These are phyloP conservation scores for Drosophila leonis DNA, from an alignment of 2,888 invertebrate species.

Conservation along the genomic window DNA sequence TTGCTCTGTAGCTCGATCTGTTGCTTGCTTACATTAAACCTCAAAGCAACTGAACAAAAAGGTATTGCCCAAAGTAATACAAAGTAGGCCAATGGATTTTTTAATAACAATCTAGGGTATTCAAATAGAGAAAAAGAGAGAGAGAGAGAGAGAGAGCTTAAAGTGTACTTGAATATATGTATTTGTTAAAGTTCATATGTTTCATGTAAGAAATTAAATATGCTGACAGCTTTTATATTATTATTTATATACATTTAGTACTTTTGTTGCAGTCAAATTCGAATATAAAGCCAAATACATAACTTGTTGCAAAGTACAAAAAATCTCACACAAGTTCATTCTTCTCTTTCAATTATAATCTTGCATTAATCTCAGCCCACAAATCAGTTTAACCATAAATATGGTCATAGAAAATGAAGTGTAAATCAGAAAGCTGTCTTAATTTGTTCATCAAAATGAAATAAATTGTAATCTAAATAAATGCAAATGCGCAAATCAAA, in stretches of 20 bases:
- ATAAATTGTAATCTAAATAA: conserved; percentile 35
- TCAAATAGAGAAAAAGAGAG: no score
- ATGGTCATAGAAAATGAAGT: conserved; percentile 5
- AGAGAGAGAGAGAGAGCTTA: not conserved
- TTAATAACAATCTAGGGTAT: not conserved
- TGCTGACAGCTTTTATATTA: no score
- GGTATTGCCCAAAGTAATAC: conserved; percentile 6
- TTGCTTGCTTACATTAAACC: conserved; percentile 54
- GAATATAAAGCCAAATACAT: no score
- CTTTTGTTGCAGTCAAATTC: no score
- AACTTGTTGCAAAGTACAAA: no score
- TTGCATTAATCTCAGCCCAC: not conserved
- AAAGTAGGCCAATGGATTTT: not conserved
- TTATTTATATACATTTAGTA: no score
- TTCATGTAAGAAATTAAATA: no score
- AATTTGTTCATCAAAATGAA: conserved; percentile 37
- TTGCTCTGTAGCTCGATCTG: conserved; percentile 63
- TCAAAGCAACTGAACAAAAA: conserved; percentile 22
- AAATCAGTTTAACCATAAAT: not conserved
- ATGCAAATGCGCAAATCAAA: conserved; percentile 13
- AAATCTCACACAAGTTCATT: no score
- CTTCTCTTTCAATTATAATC: not conserved
- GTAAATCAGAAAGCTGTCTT: conserved; percentile 35
- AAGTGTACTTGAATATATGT: no score
- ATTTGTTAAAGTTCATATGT: no score